These are phyloP conservation scores for Lanius ludovicianus DNA, from an alignment of 2,113 vertebrate genomes.

Conservation along the genomic window DNA sequence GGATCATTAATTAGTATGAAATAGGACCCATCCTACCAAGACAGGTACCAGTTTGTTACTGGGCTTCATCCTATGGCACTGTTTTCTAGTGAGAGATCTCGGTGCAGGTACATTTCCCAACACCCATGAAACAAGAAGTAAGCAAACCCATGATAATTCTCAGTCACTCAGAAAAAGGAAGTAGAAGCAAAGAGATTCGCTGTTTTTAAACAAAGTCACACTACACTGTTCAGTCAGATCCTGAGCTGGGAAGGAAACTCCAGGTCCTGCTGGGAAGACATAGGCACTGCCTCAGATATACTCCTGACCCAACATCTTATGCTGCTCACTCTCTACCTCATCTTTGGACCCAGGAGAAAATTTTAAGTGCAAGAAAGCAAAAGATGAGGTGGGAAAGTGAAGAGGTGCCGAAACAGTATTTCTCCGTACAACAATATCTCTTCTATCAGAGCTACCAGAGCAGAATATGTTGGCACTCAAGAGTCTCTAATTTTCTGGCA, in stretches of 20 bases:
- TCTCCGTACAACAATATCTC: not conserved
- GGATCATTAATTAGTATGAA: not conserved
- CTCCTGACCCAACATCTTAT: accelerated
- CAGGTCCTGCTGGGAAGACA: not conserved
- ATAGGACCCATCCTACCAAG: not conserved
- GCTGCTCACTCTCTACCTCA: not conserved
- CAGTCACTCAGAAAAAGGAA: not conserved
- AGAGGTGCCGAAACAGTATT: not conserved
- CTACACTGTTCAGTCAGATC: not conserved
- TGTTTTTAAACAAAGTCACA: not conserved
- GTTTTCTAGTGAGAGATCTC: not conserved
- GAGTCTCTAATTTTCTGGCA: not conserved
- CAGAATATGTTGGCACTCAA: not conserved
- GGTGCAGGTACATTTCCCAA: not conserved
- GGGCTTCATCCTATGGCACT: not conserved
- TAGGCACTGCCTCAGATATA: not conserved
- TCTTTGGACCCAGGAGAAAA: not conserved
- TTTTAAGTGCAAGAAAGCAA: not conserved
- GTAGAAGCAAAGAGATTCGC: not conserved
- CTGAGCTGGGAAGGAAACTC: not conserved
- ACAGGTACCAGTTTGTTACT: not conserved
- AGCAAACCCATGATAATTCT: not conserved
- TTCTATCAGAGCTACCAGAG: not conserved
- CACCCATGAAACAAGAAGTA: not conserved
- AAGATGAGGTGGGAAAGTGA: not conserved